These are phyloP conservation scores for Cuculus canorus DNA, from an alignment of 2,797 vertebrate species.

Conservation along the genomic window DNA sequence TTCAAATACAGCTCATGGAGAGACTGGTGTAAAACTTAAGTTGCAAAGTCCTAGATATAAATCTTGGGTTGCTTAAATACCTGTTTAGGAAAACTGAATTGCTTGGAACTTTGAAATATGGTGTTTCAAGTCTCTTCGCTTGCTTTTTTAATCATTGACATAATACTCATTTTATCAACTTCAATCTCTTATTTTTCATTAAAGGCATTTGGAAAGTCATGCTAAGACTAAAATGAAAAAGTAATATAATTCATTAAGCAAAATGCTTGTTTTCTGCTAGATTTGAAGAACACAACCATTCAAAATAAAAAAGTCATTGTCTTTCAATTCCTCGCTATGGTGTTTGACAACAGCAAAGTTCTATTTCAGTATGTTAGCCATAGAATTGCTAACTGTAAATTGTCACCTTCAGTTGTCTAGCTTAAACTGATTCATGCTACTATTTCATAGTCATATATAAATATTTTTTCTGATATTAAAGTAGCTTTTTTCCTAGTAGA, in stretches of 20 bases:
- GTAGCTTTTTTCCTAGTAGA: background rate
- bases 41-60: slow-evolving; percentile 1
- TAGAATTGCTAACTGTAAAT: background rate
- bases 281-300: background rate
- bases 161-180: background rate
- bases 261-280: background rate
- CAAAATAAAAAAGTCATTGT: background rate
- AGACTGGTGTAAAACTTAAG: background rate
- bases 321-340: background rate
- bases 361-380: background rate
- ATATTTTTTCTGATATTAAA: background rate
- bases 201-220: background rate
- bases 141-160: slow-evolving; percentile 1
- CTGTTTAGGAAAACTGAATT: slow-evolving; percentile 11
- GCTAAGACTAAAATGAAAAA: background rate
- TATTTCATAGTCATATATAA: background rate
- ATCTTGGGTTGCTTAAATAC: background rate
- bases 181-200: background rate
- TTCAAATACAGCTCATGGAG: slow-evolving; percentile 1
- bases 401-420: background rate
- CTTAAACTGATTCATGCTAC: background rate
- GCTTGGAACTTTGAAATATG: background rate
- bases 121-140: background rate
- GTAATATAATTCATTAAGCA: background rate
- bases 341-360: background rate